Evolutionary conservation across 2,797 vertebrate genomes (phyloP).

Genomic region (Pagetopsis macropterus): DNA sequence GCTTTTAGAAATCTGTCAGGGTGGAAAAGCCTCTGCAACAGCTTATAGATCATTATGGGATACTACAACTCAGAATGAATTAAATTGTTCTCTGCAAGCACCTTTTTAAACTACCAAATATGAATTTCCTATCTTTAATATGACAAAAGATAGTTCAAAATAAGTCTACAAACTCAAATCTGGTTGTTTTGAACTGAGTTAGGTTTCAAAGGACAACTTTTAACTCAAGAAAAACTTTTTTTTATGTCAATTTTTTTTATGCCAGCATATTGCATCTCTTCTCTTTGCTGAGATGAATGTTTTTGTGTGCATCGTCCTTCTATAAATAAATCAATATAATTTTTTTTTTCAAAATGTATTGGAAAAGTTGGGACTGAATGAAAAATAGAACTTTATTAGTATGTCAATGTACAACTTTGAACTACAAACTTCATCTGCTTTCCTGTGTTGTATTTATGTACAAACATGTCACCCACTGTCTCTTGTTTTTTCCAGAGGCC

Average conservation of each 20-base stretch:
- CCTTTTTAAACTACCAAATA: not conserved
- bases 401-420: not conserved
- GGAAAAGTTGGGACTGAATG: not conserved
- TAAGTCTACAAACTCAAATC: too few relatives aligned
- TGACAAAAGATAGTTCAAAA: too few relatives aligned
- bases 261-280: too few relatives aligned
- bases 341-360: too few relatives aligned
- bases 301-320: too few relatives aligned
- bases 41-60: constrained; percentile 31
- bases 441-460: constrained; percentile 20
- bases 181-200: too few relatives aligned
- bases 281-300: too few relatives aligned
- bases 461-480: constrained; percentile 25
- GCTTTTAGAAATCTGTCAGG: constrained; percentile 35
- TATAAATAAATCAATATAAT: too few relatives aligned
- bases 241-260: not conserved
- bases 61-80: not conserved
- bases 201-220: not conserved
- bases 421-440: constrained; percentile 9
- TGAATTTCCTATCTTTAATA: too few relatives aligned
- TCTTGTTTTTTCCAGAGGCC: constrained; percentile 14
- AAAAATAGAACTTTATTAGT: not conserved
- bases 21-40: constrained; percentile 34
- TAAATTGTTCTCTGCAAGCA: constrained; percentile 11
- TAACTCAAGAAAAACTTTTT: not conserved